Conservation (phyloP, 2,797 vertebrate species). For the Fringilla coelebs region DNA sequence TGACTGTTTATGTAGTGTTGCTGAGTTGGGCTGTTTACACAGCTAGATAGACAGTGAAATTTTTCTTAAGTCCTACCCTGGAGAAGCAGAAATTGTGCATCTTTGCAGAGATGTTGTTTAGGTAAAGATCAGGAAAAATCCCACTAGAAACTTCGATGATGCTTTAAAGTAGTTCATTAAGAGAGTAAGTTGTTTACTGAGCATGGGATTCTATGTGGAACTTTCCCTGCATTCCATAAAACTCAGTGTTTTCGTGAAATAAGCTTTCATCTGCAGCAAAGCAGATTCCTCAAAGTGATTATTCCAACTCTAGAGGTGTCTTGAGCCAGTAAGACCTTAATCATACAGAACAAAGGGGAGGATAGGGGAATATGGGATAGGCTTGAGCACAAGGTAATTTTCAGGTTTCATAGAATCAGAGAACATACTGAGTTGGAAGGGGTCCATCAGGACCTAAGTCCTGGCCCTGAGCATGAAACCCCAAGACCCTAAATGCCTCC, state of each 20-base stretch:
- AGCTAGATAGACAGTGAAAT: neutral
- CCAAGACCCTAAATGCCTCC: neutral
- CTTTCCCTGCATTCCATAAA: neutral
- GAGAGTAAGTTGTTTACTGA: neutral
- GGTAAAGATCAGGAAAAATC: neutral
- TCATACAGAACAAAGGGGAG: rapidly evolving
- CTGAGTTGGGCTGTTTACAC: neutral
- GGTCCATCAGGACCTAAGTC: neutral
- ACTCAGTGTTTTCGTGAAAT: neutral
- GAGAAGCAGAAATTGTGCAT: neutral
- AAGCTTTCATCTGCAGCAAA: neutral
- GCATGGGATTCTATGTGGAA: neutral
- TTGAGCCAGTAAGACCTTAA: neutral
- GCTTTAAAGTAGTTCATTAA: neutral
- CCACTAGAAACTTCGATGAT: neutral
- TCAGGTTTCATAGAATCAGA: neutral
- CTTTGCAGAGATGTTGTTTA: neutral
- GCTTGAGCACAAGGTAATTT: neutral
- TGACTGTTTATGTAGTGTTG: neutral
- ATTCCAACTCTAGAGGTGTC: neutral
- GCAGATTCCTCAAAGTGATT: neutral
- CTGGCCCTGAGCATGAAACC: neutral
- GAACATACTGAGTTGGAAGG: neutral
- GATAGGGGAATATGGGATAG: neutral
- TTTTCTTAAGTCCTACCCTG: neutral